A percentile compares a stretch with the other conserved stretches of the same genome.
Conservation (phyloP, 1,140 invertebrate species). For the Magallana ariakensis region DNA sequence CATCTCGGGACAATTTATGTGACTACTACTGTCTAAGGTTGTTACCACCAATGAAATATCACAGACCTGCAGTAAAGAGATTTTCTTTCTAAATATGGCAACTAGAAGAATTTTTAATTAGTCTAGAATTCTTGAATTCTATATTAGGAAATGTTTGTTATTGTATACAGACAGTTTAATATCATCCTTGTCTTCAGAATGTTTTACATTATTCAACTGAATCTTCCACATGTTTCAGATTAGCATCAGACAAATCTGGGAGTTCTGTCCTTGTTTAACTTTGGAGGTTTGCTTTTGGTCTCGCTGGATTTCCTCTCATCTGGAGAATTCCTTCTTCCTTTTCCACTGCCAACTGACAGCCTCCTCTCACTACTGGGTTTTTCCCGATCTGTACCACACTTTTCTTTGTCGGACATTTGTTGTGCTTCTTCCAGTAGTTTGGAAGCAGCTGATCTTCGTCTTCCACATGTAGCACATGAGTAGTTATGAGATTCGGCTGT, state of each 20-base stretch:
- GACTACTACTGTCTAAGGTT: neutral
- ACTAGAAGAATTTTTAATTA: neutral
- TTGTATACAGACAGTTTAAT: neutral
- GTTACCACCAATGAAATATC: slow-evolving; percentile 31
- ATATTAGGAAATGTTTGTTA: neutral
- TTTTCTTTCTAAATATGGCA: slow-evolving; percentile 16
- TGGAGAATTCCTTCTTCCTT: neutral
- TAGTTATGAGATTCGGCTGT: slow-evolving; percentile 21
- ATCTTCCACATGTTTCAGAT: neutral
- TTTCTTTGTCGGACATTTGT: neutral
- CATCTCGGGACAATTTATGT: slow-evolving; percentile 11
- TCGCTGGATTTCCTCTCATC: neutral
- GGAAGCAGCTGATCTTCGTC: slow-evolving; percentile 44
- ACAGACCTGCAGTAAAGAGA: slow-evolving; percentile 2
- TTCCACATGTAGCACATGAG: slow-evolving; percentile 55
- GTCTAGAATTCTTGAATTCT: neutral
- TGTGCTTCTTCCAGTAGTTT: neutral
- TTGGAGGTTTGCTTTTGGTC: neutral
- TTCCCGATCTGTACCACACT: neutral
- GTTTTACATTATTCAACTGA: neutral
- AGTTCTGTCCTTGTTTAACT: slow-evolving; percentile 19
- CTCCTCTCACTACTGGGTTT: slow-evolving; percentile 7
- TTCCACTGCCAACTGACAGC: neutral
- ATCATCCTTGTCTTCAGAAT: slow-evolving; percentile 8
- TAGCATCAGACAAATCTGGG: slow-evolving; percentile 15